phyloP scores from a whole-genome alignment of 2,888 invertebrate genomes.

The Lissonota sp. region DNA sequence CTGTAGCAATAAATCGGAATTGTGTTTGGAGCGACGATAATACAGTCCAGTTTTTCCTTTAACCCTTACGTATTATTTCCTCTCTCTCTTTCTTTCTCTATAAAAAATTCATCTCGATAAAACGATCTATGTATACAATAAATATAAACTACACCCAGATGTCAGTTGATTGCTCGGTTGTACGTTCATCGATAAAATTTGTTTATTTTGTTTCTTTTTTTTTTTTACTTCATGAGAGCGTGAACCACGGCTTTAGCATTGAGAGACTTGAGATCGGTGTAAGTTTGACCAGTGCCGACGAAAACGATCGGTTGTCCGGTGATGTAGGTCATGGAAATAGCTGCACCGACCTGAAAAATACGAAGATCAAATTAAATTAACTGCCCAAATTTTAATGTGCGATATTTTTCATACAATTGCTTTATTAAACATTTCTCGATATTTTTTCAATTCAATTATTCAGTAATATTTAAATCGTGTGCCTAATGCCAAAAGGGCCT shows the following conservation, averaged over 20 bases:
- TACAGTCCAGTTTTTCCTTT: too few relatives aligned
- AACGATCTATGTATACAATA: slow-evolving; percentile 63
- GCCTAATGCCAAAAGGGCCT: too few relatives aligned
- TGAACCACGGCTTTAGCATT: slow-evolving; percentile 98
- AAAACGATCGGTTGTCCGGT: slow-evolving; percentile 99
- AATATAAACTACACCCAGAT: slow-evolving; percentile 57
- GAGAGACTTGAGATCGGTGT: slow-evolving; percentile 97
- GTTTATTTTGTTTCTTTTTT: background rate
- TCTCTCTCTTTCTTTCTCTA: slow-evolving; percentile 32
- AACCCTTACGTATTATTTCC: slow-evolving; percentile 13
- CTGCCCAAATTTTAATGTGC: too few relatives aligned
- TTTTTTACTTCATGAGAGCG: slow-evolving; percentile 94
- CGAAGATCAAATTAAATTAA: too few relatives aligned
- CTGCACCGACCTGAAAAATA: slow-evolving; percentile 94
- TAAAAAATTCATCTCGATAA: slow-evolving; percentile 59
- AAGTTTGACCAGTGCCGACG: slow-evolving; percentile 99
- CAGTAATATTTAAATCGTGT: too few relatives aligned
- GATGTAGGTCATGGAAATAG: slow-evolving; percentile 99
- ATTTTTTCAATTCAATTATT: too few relatives aligned
- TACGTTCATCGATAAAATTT: slow-evolving; percentile 14
- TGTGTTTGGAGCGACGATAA: too few relatives aligned
- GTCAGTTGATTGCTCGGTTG: slow-evolving; percentile 34
- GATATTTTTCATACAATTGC: too few relatives aligned
- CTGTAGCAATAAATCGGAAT: too few relatives aligned
- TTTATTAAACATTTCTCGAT: too few relatives aligned